Evolutionary conservation across 2,113 vertebrate species (phyloP), one percentile per base, ranked within the genome.

Genomic region (Lasiurus borealis): DNA sequence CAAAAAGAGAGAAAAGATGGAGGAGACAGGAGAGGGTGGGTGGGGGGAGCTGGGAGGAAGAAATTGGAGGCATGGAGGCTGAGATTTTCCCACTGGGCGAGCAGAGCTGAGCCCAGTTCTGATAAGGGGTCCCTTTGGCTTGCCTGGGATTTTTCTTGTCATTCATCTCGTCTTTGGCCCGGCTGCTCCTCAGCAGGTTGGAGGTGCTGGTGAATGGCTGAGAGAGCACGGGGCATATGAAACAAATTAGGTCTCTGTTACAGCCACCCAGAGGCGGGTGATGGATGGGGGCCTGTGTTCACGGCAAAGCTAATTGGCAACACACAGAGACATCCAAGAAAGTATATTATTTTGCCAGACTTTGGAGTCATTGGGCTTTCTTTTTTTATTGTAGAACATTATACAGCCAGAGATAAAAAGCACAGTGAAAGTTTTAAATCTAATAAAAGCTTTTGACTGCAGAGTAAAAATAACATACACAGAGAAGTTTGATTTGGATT

Each of bases 221-320:
- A 77, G 98, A 98, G 98, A 98, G 97, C 98, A 97, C 68, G 62
- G 98, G 98, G 98, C 99, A 99, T 99, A 99, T 99, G 99, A 99
- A 99, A 99, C 98, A 99, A 99, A 99, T 99, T 99, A 99, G 98
- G 98, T 99, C 96, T 97, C 98, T 96, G 97, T 99, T 99, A 99
- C 99, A 99, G 99, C 99, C 99, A 99, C 99, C 99, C 99, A 99
- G 99, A 99, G 99, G 99, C 99, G 98, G 98, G 99, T 99, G 99
- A 99, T 99, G 99, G 99, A 99, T 99, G 99, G 99, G 98, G 99
- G 98, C 99, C 99, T 98, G 98, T 98, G 99, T 99, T 99, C 99
- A 99, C 99, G 98, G 99, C 99, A 98, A 98, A 99, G 99, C 99
- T 99, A 99, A 99, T 99, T 99, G 99, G 99, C 99, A 99, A 99